phyloP scores from a whole-genome alignment of 1,140 invertebrate genomes.

The Holcopasites calliopsidis region DNA sequence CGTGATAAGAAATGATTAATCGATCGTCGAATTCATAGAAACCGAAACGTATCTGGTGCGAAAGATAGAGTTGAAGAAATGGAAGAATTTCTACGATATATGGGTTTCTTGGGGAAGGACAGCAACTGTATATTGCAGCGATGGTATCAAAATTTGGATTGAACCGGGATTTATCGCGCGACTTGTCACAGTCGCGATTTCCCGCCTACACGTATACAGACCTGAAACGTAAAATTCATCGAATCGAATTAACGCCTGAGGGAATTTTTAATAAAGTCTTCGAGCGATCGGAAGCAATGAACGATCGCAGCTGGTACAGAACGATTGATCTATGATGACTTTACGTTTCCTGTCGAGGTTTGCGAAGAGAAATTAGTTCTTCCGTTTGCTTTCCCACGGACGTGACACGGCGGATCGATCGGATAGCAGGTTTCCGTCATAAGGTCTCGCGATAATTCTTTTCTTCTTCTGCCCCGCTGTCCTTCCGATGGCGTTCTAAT shows the following conservation, averaged over 20 bases:
- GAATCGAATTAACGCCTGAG: not conserved
- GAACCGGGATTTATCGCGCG: not conserved
- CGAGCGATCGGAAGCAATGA: not conserved
- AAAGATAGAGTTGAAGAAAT: not conserved
- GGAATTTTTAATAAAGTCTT: not conserved
- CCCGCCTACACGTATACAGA: not conserved
- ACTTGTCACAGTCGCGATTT: not conserved
- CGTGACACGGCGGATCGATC: not conserved
- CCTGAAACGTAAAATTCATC: not conserved
- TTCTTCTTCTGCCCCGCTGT: not conserved
- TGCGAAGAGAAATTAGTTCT: not conserved
- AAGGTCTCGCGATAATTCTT: not conserved
- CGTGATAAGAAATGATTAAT: constrained; percentile 19
- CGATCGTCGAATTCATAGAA: not conserved
- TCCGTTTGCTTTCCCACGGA: not conserved
- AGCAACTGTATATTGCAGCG: not conserved
- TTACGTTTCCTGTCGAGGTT: not conserved
- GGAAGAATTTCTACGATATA: too few relatives aligned
- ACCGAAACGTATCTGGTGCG: not conserved
- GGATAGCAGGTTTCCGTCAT: not conserved
- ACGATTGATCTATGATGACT: not conserved
- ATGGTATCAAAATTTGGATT: not conserved
- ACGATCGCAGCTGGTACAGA: not conserved
- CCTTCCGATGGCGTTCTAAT: not conserved
- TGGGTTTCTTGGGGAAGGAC: too few relatives aligned